Base-by-base conservation (phyloP, 2,888 invertebrate genomes). In the Noctua janthe region DNA sequence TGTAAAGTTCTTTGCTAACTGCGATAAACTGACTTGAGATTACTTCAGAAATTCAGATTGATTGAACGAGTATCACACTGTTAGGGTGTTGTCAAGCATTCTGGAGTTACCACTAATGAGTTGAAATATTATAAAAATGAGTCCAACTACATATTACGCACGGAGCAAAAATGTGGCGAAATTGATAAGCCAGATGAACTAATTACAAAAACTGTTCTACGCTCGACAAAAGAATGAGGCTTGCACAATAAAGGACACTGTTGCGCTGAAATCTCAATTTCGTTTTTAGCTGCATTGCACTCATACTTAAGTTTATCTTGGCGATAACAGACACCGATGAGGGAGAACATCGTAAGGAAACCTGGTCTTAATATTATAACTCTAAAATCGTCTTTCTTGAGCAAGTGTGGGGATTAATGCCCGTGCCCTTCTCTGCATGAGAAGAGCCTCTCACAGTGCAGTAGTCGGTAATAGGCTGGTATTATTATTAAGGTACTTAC, bases 401-500 rank as follows among this genome's bases (percentile, higher is more conserved):
- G 15, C 29, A 62, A 62, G 62, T 7, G 17, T 35, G 17, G 17
- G 29, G 29, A 62, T 62, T 29, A 29, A 62, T 29, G 3, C 64
- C 62, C 17, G 17, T 29, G 35, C 17, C 39, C 17, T 35, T 64
- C 35, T 8, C 35, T 39, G 8, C 64, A 20, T 39, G 23, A 47
- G 56, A 23, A 47, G n/a, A 35, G 20, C 35, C 29, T 62, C 29
- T 59, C 2, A 13, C 13, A 1, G 1, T 15, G 62, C 29, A 29
- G 35, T 10, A 20, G 4, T 20, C 20, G 20, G 35, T 20, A 64
- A 20, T 39, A 10, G 20, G 20, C 10, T 64, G 64, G 35, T 39
- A 64, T 39, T 23, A 13, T 47, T 23, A 8, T 47, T 23, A 23
- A 23, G 39, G 20, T 88, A 97, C 98, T 97, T 97, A 98, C 98